Percentiles rank a stretch among this genome's conserved stretches.
These are phyloP conservation scores for Lithobius niger DNA, from an alignment of 1,140 invertebrate species.

Conservation along the genomic window DNA sequence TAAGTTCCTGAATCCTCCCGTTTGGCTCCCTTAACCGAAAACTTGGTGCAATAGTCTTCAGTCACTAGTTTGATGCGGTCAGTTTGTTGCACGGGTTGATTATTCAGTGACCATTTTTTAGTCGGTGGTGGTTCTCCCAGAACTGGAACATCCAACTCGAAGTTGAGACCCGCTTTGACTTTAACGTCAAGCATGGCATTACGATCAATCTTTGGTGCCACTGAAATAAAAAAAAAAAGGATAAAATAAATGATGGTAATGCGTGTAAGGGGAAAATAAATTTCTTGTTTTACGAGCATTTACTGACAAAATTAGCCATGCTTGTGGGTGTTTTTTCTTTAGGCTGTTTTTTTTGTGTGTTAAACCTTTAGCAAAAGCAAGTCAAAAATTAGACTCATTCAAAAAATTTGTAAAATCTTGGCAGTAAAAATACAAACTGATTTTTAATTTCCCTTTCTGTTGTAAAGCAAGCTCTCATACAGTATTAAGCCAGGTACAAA, in stretches of 20 bases:
- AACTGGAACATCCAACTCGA: constrained; percentile 88
- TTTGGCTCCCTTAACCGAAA: constrained; percentile 75
- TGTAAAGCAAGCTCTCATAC: too few species aligned
- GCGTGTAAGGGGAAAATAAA: too few species aligned
- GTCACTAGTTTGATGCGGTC: constrained; percentile 71
- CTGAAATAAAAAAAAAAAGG: constrained; percentile 34
- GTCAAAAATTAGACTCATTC: too few species aligned
- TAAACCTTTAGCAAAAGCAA: too few species aligned
- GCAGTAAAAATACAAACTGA: too few species aligned
- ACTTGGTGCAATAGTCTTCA: constrained; percentile 74
- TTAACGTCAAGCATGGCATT: constrained; percentile 87
- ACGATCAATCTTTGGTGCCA: constrained; percentile 81
- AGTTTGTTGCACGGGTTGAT: constrained; percentile 55
- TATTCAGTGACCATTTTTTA: constrained; percentile 83
- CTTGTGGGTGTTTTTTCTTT: too few species aligned
- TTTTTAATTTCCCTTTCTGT: too few species aligned
- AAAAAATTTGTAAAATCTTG: too few species aligned
- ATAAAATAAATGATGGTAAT: not conserved
- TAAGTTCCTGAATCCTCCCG: constrained; percentile 79
- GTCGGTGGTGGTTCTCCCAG: constrained; percentile 83
- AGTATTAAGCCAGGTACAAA: too few species aligned
- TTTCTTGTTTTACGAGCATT: not conserved
- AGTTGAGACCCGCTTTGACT: constrained; percentile 77
- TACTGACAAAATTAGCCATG: not conserved
- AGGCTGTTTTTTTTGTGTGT: too few species aligned